Conservation (phyloP, 2,113 vertebrate genomes). For the Myxocyprinus asiaticus region DNA sequence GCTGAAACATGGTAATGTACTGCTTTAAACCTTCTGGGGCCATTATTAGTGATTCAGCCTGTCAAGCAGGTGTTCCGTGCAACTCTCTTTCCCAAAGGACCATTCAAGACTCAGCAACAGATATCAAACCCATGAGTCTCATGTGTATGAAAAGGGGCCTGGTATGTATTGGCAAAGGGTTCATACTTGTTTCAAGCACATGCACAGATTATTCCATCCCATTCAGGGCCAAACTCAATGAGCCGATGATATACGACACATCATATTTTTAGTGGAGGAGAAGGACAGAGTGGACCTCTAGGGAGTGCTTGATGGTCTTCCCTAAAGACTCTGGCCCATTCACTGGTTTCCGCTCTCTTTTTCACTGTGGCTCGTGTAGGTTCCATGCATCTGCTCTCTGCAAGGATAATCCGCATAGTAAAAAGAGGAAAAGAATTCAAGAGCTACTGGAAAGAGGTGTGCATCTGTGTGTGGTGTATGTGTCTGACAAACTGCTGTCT, state of each 20-base stretch:
- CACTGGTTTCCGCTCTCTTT: not conserved
- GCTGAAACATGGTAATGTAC: not conserved
- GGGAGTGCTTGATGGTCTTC: conserved; percentile 49
- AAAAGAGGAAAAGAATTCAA: not conserved
- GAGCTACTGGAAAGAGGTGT: not conserved
- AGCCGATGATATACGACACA: conserved; percentile 52
- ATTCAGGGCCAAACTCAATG: conserved; percentile 18
- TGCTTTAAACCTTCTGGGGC: conserved; percentile 18
- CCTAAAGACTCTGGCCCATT: conserved; percentile 40
- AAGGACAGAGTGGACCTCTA: conserved; percentile 36
- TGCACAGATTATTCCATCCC: conserved; percentile 31
- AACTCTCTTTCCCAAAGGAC: conserved; percentile 23
- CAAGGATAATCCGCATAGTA: not conserved
- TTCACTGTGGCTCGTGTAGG: no score
- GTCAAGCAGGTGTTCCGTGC: not conserved
- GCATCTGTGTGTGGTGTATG: not conserved
- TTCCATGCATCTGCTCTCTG: conserved; percentile 34
- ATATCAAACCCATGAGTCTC: not conserved
- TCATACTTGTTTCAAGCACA: conserved; percentile 14
- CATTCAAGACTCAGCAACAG: not conserved
- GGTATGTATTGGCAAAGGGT: not conserved
- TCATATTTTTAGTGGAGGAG: conserved; percentile 47
- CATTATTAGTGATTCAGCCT: not conserved
- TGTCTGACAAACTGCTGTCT: conserved; percentile 32
- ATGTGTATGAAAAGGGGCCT: not conserved